A percentile compares a stretch with the other conserved stretches of the same genome.
These are phyloP conservation scores for Mesembrinibis cayennensis DNA, from an alignment of 2,113 vertebrate species.

Conservation along the genomic window DNA sequence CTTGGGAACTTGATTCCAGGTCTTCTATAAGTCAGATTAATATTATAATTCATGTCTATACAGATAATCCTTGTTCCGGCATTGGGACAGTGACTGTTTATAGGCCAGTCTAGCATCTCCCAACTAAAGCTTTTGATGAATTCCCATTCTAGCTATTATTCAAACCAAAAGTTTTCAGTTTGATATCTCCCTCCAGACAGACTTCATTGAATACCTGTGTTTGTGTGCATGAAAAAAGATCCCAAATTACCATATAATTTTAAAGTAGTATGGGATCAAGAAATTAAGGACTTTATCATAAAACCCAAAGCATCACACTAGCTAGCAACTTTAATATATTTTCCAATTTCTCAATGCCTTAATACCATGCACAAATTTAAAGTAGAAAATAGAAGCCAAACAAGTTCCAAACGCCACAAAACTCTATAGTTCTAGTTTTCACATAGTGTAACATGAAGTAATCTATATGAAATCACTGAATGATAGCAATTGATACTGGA, in stretches of 20 bases:
- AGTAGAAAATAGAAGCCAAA: background rate
- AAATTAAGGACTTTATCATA: background rate
- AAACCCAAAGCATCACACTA: background rate
- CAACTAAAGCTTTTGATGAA: background rate
- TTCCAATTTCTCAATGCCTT: background rate
- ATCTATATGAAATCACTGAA: background rate
- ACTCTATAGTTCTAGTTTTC: background rate
- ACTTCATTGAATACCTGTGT: background rate
- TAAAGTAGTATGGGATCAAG: background rate
- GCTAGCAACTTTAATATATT: background rate
- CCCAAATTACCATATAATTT: background rate
- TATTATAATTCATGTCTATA: background rate
- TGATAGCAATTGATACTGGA: background rate
- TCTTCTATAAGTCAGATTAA: background rate
- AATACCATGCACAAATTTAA: background rate
- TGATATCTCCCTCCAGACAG: background rate
- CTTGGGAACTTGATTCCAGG: background rate
- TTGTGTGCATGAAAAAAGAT: background rate
- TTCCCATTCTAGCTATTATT: background rate
- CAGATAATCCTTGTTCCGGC: background rate
- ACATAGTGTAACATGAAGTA: background rate
- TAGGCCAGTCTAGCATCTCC: background rate
- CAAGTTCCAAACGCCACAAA: background rate
- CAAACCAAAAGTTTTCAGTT: background rate
- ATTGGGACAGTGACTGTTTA: background rate